These are phyloP conservation scores for Drepana arcuata DNA, from an alignment of 1,140 invertebrate species.

Conservation along the genomic window DNA sequence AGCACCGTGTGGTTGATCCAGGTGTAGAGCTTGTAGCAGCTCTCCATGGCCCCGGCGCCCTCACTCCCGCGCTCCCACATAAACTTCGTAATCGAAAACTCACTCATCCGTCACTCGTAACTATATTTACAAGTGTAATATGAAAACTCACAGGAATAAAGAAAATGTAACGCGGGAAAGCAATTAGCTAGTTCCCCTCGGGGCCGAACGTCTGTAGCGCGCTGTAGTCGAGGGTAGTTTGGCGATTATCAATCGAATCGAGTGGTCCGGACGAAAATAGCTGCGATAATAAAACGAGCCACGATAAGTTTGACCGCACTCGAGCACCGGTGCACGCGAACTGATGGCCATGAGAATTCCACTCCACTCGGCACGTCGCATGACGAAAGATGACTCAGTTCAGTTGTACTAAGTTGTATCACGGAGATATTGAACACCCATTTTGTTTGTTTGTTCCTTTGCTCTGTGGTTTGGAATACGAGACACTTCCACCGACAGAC, in stretches of 20 bases:
- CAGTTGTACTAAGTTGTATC: too few relatives aligned
- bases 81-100: slow-evolving; percentile 41
- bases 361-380: slow-evolving; percentile 17
- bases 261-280: slow-evolving; percentile 42
- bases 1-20: slow-evolving; percentile 60
- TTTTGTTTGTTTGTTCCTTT: too few relatives aligned
- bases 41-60: slow-evolving; percentile 45
- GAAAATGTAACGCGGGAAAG: too few relatives aligned
- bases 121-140: neutral
- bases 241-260: slow-evolving; percentile 43
- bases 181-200: slow-evolving; percentile 1
- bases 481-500: too few relatives aligned
- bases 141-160: too few relatives aligned
- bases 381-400: slow-evolving; percentile 62
- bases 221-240: slow-evolving; percentile 25
- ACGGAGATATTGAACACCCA: too few relatives aligned
- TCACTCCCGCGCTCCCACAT: slow-evolving; percentile 38
- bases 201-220: slow-evolving; percentile 19
- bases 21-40: slow-evolving; percentile 59
- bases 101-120: slow-evolving; percentile 49
- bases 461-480: too few relatives aligned
- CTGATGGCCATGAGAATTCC: slow-evolving; percentile 34
- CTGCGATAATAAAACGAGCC: slow-evolving; percentile 21
- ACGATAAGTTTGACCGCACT: slow-evolving; percentile 38
- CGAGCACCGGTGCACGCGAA: slow-evolving; percentile 54